Conservation (phyloP, 2,113 vertebrate genomes). For the Pseudorasbora parva region DNA sequence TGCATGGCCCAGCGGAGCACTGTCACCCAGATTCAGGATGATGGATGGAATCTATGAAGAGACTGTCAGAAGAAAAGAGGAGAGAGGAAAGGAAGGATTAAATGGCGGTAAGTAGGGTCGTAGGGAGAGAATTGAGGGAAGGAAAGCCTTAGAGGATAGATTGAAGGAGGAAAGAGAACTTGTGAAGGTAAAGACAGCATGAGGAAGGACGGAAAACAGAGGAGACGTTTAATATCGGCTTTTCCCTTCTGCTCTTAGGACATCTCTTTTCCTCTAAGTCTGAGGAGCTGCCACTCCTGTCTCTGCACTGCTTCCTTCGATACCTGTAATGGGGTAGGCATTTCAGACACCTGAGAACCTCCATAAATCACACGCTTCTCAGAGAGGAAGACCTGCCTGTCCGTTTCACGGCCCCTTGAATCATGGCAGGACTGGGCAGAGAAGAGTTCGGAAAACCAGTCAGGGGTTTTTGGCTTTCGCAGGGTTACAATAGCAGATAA, state of each 20-base stretch:
- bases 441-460: background rate
- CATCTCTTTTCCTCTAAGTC: conserved; percentile 10
- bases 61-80: background rate
- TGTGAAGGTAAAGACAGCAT: background rate
- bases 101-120: background rate
- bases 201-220: conserved; percentile 14
- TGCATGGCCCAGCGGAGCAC: conserved; percentile 63
- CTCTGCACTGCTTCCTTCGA: background rate
- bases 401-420: background rate
- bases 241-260: background rate
- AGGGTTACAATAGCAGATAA: conserved; percentile 28
- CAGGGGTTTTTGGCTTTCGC: background rate
- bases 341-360: conserved; percentile 17
- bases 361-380: conserved; percentile 37
- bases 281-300: background rate
- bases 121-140: background rate
- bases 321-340: background rate
- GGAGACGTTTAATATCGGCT: conserved; percentile 18
- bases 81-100: conserved; percentile 9
- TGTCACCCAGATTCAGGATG: conserved; percentile 56
- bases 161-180: background rate
- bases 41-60: conserved; percentile 55
- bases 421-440: background rate
- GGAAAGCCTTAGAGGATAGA: conserved; percentile 19
- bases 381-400: background rate